Percentiles rank a stretch among this genome's conserved stretches.
These are phyloP conservation scores for Arctopsyche grandis DNA, from an alignment of 1,140 invertebrate genomes.

Conservation along the genomic window DNA sequence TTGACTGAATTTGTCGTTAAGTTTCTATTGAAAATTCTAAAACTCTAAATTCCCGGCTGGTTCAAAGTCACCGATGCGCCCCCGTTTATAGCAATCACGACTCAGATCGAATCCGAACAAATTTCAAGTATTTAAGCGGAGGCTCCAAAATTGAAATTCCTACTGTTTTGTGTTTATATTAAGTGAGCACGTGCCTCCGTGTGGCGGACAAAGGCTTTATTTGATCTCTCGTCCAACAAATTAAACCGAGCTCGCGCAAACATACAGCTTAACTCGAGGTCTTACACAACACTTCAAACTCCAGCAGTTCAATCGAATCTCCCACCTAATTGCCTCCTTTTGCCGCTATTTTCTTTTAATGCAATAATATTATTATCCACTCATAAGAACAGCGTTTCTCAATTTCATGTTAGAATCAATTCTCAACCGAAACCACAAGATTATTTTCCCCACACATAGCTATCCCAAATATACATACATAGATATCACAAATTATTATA, in stretches of 20 bases:
- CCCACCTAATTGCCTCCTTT: background rate
- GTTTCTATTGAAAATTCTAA: too few species aligned
- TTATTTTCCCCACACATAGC: too few species aligned
- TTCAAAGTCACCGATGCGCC: background rate
- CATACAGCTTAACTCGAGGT: background rate
- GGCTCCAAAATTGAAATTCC: slow-evolving; percentile 22
- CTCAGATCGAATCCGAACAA: slow-evolving; percentile 11
- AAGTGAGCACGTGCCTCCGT: slow-evolving; percentile 12
- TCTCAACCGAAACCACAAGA: too few species aligned
- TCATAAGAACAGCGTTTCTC: too few species aligned
- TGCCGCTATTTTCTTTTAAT: background rate
- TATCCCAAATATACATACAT: too few species aligned
- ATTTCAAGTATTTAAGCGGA: slow-evolving; percentile 10
- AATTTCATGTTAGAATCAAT: too few species aligned
- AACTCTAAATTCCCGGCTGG: too few species aligned
- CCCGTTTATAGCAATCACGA: background rate
- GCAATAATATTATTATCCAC: background rate
- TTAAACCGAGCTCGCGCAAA: slow-evolving; percentile 26
- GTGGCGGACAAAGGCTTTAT: slow-evolving; percentile 42
- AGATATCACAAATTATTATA: too few species aligned
- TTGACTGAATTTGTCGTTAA: too few species aligned
- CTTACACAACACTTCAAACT: slow-evolving; percentile 4
- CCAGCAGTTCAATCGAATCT: background rate
- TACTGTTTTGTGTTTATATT: slow-evolving; percentile 12
- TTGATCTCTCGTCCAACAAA: slow-evolving; percentile 44